Evolutionary conservation across 2,888 invertebrate genomes (phyloP).

Genomic region (Temnothorax ravouxi): DNA sequence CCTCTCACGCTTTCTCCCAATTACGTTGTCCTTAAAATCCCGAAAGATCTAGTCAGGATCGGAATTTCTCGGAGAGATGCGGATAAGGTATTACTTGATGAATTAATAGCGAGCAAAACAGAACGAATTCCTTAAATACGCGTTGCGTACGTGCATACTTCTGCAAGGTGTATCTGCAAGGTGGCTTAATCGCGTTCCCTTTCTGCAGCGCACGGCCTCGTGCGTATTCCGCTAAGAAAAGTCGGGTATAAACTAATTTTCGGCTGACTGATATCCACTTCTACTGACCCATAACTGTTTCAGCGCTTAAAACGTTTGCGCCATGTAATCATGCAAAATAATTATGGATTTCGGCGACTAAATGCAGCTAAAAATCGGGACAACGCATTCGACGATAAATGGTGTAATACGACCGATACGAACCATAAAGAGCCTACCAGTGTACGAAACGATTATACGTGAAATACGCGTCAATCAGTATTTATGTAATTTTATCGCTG

Average conservation of each 20-base stretch:
- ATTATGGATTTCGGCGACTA: neutral
- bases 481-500: slow-evolving; percentile 18
- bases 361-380: slow-evolving; percentile 4
- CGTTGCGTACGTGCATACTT: neutral
- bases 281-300: slow-evolving; percentile 77
- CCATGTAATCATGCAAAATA: slow-evolving; percentile 54
- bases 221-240: slow-evolving; percentile 57
- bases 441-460: neutral
- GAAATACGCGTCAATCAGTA: neutral
- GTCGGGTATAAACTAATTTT: slow-evolving; percentile 73
- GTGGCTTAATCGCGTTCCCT: neutral
- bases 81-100: neutral
- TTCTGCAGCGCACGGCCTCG: slow-evolving; percentile 29
- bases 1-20: slow-evolving; percentile 44
- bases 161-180: neutral
- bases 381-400: neutral
- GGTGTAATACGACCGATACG: neutral
- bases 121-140: neutral
- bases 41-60: slow-evolving; percentile 6
- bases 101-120: neutral
- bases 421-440: neutral
- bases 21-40: slow-evolving; percentile 13
- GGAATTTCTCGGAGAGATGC: neutral
- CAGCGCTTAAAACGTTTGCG: slow-evolving; percentile 53
- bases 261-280: slow-evolving; percentile 75